Evolutionary conservation across 2,113 vertebrate species (phyloP), one percentile per base, ranked within the genome.

Genomic region (Aviceda subcristata): DNA sequence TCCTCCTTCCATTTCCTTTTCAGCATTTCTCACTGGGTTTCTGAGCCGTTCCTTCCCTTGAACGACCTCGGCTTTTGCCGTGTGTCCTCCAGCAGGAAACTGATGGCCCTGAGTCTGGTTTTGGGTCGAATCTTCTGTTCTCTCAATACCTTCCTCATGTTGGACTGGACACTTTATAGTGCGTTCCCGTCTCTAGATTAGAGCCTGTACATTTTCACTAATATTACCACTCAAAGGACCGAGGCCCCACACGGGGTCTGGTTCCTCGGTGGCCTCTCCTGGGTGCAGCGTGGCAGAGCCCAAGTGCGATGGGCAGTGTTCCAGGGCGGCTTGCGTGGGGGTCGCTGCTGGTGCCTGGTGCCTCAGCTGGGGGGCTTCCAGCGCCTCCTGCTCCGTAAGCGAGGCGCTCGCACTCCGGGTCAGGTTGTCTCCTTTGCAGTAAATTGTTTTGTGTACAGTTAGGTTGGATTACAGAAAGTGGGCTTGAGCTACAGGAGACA

Each of bases 171-270:
- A 39, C 14, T 30, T 59, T 22, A 7, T 6, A 29, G 29, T 9
- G 34, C 15, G 7, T 67, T 90, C 72, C 43, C 16, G 59, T 72
- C 39, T 79, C 23, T 63, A 43, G 30, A 12, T 15, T 1, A 60
- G 26, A 64, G 34, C 23, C 15, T 6, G 2, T 56, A 27, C 9
- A 1, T n/a, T 71, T 62, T 50, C 20, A 45, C 9, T 4, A 3
- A 2, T 9, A 4, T 38, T 24, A 24, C 13, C 41, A 18, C 32
- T 5, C 15, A 2, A 24, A 55, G 51, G n/a, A 36, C 29, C 8
- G 23, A 56, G 26, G 39, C 0, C 4, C 14, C 3, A 1, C 0
- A 3, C 1, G 11, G 6, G 8, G 2, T 30, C 24, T 18, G 1
- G 30, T 18, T 90, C 29, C 39, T 59, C 63, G 56, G 60, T 89